A percentile compares a stretch with the other conserved stretches of the same genome.
phyloP scores from a whole-genome alignment of 2,797 vertebrate species.

The Numenius phaeopus region DNA sequence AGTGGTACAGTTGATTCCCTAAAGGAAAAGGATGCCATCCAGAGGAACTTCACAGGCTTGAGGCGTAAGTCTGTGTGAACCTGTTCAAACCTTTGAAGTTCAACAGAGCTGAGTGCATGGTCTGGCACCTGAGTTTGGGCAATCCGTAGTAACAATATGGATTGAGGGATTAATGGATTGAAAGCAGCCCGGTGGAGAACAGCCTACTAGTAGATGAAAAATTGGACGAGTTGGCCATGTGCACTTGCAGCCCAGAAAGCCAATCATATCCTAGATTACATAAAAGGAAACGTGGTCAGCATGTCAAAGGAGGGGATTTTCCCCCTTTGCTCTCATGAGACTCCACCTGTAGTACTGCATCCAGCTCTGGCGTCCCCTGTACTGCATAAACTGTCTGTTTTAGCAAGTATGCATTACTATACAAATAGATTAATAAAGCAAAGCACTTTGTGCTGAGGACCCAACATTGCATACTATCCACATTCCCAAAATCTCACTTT shows the following conservation, averaged over 20 bases:
- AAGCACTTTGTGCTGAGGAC: not conserved
- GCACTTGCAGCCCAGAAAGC: not conserved
- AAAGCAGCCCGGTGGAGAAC: not conserved
- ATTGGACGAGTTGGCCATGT: not conserved
- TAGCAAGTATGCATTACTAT: not conserved
- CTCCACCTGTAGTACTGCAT: not conserved
- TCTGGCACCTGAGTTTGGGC: accelerated
- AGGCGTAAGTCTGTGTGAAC: not conserved
- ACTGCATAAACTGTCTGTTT: not conserved
- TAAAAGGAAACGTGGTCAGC: not conserved
- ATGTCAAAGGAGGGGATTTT: not conserved
- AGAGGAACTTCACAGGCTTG: not conserved
- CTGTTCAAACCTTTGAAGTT: not conserved
- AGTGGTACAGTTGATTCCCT: not conserved
- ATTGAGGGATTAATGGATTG: not conserved
- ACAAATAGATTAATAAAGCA: not conserved
- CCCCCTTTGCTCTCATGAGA: not conserved
- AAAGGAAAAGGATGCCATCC: not conserved
- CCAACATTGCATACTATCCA: not conserved
- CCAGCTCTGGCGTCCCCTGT: not conserved
- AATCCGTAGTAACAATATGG: no score
- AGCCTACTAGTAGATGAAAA: not conserved
- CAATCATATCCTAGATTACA: not conserved
- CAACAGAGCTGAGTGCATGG: not conserved
- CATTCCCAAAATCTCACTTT: not conserved